phyloP scores from a whole-genome alignment of 2,113 vertebrate genomes.

The Brachyistius frenatus region DNA sequence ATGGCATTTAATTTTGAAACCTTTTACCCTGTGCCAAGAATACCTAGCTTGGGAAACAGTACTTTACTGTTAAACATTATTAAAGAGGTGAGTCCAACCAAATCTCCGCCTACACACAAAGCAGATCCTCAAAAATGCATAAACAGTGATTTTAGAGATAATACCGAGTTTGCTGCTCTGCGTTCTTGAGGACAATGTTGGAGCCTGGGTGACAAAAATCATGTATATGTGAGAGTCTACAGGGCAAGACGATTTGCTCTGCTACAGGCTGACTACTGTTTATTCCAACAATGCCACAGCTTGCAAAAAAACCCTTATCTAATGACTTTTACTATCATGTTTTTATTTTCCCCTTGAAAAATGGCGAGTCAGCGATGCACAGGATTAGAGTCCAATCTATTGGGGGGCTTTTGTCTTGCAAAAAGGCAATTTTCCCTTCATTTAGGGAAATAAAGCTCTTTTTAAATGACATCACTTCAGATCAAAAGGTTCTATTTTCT shows the following conservation, averaged over 20 bases:
- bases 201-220: conserved; percentile 13
- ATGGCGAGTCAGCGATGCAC: conserved; percentile 69
- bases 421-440: conserved; percentile 67
- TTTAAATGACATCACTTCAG: conserved; percentile 61
- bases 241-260: conserved; percentile 44
- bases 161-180: conserved; percentile 25
- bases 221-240: conserved; percentile 31
- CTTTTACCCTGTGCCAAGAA: conserved; percentile 26
- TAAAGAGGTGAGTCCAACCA: conserved; percentile 12
- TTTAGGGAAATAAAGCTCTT: conserved; percentile 62
- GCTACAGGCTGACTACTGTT: conserved; percentile 45
- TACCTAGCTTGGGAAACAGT: conserved; percentile 18
- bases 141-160: conserved; percentile 31
- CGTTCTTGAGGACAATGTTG: conserved; percentile 16
- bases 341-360: conserved; percentile 70
- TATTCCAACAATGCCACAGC: conserved; percentile 59
- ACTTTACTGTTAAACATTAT: conserved; percentile 10
- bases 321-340: conserved; percentile 71
- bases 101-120: conserved; percentile 6
- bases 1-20: conserved; percentile 33
- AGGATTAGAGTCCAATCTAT: conserved; percentile 68
- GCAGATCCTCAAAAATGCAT: not conserved
- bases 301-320: conserved; percentile 59
- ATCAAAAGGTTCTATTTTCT: conserved; percentile 52
- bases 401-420: conserved; percentile 57